Conservation (phyloP, 2,888 invertebrate genomes). For the Parnassius glacialis region DNA sequence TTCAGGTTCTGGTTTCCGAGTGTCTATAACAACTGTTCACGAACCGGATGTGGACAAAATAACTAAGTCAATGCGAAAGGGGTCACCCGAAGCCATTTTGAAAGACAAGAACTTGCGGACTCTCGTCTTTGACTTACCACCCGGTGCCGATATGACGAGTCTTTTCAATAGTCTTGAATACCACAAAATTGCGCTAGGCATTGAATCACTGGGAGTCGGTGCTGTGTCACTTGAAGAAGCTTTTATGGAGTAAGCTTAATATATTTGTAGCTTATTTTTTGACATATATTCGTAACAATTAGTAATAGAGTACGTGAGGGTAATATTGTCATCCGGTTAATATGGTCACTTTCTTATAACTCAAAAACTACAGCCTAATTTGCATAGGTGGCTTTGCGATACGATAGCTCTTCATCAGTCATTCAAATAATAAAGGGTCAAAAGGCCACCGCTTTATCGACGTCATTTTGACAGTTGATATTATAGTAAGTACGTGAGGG, state of each 20-base stretch:
- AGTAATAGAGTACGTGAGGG: no score
- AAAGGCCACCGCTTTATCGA: no score
- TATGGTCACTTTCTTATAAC: no score
- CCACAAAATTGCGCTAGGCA: slow-evolving; percentile 74
- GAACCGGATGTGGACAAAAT: slow-evolving; percentile 11
- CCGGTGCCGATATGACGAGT: slow-evolving; percentile 56
- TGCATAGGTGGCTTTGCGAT: no score
- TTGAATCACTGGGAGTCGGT: slow-evolving; percentile 86
- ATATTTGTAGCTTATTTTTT: neutral
- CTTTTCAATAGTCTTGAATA: slow-evolving; percentile 81
- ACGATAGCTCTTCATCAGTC: no score
- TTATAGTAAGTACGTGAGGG: no score
- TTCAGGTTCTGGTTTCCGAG: slow-evolving; percentile 16
- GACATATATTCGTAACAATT: no score
- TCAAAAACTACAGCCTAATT: no score
- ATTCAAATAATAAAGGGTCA: no score
- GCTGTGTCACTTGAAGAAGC: slow-evolving; percentile 93
- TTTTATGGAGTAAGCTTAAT: slow-evolving; percentile 68
- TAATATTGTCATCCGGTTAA: no score
- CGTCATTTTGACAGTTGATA: no score
- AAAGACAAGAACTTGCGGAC: slow-evolving; percentile 14
- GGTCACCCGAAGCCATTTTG: slow-evolving; percentile 8
- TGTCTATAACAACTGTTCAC: slow-evolving; percentile 15
- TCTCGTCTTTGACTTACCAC: slow-evolving; percentile 13
- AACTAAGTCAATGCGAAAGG: slow-evolving; percentile 5